Evolutionary conservation across 2,113 vertebrate genomes (phyloP).

Genomic region (Aphelocoma coerulescens): DNA sequence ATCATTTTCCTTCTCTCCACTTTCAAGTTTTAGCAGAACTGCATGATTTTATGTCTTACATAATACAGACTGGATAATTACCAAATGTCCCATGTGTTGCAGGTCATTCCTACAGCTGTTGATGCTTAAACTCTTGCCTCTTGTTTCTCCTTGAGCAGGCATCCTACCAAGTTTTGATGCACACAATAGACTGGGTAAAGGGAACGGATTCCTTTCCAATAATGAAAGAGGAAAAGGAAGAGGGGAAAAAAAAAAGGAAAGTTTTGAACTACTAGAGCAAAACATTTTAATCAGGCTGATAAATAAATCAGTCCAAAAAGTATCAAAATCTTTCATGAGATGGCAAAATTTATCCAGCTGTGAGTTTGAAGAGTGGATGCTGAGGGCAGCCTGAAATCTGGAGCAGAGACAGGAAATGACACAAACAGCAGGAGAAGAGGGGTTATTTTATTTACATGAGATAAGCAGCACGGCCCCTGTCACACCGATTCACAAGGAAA

Average conservation of each 20-base stretch:
- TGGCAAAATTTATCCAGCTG: not conserved
- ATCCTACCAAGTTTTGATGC: not conserved
- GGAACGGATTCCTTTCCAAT: not conserved
- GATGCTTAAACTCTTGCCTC: not conserved
- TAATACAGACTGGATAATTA: not conserved
- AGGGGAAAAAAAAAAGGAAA: rapidly evolving
- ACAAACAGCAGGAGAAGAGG: not conserved
- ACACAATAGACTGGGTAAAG: not conserved
- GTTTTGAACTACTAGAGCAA: not conserved
- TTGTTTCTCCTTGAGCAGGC: not conserved
- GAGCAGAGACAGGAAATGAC: not conserved
- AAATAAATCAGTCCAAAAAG: not conserved
- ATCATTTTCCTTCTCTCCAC: not conserved
- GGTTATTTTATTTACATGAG: not conserved
- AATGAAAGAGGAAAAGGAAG: not conserved
- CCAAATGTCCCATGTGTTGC: not conserved
- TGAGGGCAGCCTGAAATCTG: not conserved
- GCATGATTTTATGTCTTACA: not conserved
- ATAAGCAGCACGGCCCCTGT: not conserved
- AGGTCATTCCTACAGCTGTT: constrained; percentile 23
- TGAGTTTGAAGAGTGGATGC: not conserved
- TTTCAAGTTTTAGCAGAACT: not conserved
- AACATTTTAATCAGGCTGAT: constrained; percentile 14
- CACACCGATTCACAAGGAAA: not conserved
- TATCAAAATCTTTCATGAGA: not conserved